Percentiles rank a stretch among this genome's conserved stretches.
Evolutionary conservation across 2,888 invertebrate genomes (phyloP).

Genomic region (Cephus pulcher): DNA sequence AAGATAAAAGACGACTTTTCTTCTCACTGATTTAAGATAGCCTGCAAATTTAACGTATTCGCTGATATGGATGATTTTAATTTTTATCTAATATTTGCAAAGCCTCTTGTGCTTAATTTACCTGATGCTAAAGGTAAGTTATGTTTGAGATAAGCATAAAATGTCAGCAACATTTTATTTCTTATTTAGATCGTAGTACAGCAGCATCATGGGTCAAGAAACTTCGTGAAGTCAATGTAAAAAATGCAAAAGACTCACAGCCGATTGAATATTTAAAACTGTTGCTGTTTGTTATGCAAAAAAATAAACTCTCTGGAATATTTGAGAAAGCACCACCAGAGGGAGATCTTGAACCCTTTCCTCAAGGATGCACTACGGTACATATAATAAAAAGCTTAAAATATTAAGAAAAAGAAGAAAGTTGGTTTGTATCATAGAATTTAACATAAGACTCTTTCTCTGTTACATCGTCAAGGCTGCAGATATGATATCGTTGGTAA

Average conservation of each 20-base stretch:
- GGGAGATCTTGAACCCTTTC: constrained; percentile 54
- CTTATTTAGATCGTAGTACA: constrained; percentile 57
- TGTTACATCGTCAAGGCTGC: constrained; percentile 22
- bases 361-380: constrained; percentile 48
- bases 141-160: not conserved
- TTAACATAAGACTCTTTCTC: not conserved
- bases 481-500: constrained; percentile 31
- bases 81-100: constrained; percentile 65
- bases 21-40: not conserved
- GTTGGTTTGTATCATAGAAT: not conserved
- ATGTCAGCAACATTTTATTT: not conserved
- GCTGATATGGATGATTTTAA: constrained; percentile 53
- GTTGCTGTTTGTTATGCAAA: constrained; percentile 65
- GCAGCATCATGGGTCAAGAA: constrained; percentile 67
- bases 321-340: constrained; percentile 62
- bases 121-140: constrained; percentile 56
- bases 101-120: constrained; percentile 63
- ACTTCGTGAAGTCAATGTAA: constrained; percentile 40
- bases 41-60: not conserved
- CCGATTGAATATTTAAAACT: constrained; percentile 65
- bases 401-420: not conserved
- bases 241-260: constrained; percentile 49
- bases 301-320: constrained; percentile 61
- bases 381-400: constrained; percentile 10
- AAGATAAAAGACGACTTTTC: not conserved